phyloP scores from a whole-genome alignment of 2,797 vertebrate genomes.

The Sphenodon punctatus region DNA sequence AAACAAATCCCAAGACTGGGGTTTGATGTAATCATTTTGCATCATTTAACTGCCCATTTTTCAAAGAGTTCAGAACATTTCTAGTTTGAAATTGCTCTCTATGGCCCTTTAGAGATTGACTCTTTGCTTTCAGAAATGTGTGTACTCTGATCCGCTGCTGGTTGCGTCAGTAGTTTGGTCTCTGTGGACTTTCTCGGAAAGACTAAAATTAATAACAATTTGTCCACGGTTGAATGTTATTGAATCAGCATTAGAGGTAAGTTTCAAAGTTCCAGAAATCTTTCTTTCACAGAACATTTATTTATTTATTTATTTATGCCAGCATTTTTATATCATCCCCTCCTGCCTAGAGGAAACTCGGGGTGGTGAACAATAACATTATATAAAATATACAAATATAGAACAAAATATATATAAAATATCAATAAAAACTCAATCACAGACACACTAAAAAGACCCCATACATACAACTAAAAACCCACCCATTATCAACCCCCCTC shows the following conservation, averaged over 20 bases:
- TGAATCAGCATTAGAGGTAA: not conserved
- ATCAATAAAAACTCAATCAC: no score
- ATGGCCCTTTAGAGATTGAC: not conserved
- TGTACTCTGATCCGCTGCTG: not conserved
- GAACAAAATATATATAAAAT: no score
- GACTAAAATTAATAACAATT: not conserved
- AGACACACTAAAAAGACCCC: no score
- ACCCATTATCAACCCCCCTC: no score
- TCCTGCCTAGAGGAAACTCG: no score
- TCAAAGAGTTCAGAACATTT: not conserved
- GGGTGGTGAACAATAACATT: no score
- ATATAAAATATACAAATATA: no score
- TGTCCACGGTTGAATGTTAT: not conserved
- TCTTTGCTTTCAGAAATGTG: not conserved
- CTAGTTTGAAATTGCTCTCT: not conserved
- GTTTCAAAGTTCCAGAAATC: not conserved
- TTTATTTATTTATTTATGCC: no score
- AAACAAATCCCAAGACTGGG: not conserved
- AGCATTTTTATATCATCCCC: no score
- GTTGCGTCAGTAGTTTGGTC: constrained; percentile 8
- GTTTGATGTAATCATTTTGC: not conserved
- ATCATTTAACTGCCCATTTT: not conserved
- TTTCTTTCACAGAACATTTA: not conserved
- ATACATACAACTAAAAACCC: no score
- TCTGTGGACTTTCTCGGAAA: not conserved